Base-by-base conservation (phyloP, 2,113 vertebrate genomes). In the Promerops cafer region DNA sequence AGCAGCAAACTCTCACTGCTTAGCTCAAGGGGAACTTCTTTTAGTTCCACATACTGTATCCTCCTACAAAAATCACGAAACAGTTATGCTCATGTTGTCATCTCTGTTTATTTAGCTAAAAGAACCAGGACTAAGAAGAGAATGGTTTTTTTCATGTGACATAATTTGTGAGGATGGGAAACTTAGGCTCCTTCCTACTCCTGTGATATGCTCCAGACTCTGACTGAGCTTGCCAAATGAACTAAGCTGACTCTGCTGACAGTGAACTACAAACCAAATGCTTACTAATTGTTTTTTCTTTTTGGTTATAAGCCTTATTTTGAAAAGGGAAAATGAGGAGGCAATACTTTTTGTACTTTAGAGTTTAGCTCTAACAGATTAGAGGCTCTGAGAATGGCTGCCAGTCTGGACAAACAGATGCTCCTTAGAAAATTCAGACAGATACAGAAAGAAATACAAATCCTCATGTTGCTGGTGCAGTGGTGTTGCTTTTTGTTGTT, bases 381-480 rank as follows among this genome's bases (percentile, higher is more conserved):
- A 81, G 72, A 93, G 71, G 93, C 45, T 87, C 42, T 87, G 72
- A 95, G 94, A 98, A 97, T 91, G 97, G 94, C 83, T 97, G 97
- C 94, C 96, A 97, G 94, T 94, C 96, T 95, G 84, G 39, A 82
- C 47, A 86, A 95, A 92, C 50, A 84, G 80, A 80, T 66, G 64
- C 44, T 88, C 87, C 93, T 79, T 59, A 80, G 90, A 87, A 96
- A 95, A 93, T 81, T 94, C 92, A 91, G 89, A 96, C 45, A 93
- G 87, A 91, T 84, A 90, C 61, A 84, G 78, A 87, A 89, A 88
- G 74, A 83, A 78, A 65, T 71, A 68, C n/a, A 89, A 77, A 89
- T 91, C 86, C 89, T 97, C 94, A 74, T 94, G 90, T 85, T 95
- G 90, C 88, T 83, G 93, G 92, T 95, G 84, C 86, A 93, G 83